Base-by-base conservation (phyloP, 1,140 invertebrate genomes). In the Ips nitidus region DNA sequence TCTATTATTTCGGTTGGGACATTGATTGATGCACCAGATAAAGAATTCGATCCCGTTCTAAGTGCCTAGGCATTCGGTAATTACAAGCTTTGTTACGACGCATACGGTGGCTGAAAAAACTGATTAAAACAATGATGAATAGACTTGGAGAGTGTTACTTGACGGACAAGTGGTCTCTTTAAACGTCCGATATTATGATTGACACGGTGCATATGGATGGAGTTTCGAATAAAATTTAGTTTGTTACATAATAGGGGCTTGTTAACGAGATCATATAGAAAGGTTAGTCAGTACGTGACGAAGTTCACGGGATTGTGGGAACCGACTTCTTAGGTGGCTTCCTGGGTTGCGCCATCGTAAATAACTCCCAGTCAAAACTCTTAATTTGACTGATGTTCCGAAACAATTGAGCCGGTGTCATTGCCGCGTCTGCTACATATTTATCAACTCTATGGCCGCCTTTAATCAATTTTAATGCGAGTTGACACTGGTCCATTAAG, bases 401-500 rank as follows among this genome's bases (percentile, higher is more conserved):
- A 50, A 50, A 50, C 45, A 50, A 50, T 50, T 22, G 45, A 50
- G 45, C 7, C 22, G 6, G 45, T 56, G 53, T 56, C 53, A 56
- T 56, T 40, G 53, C 38, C 7, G n/a, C 37, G 53, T 40, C 53
- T 56, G 53, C 7, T 36, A 39, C 53, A 50, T 22, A 50, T 56
- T 56, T 40, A 56, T 56, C 38, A 56, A 56, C 0, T 56, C 22
- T 7, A n/a, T 38, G 7, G 39, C 38, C 53, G 53, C 38, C 53
- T 56, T 40, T 56, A 56, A 56, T 56, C 53, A 56, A 56, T 56
- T 36, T 56, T 56, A 56, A 56, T 56, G 36, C n/a, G 38, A 37
- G n/a, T 56, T 56, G 53, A 56, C 53, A 56, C 53, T 37, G 7
- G 53, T 7, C 38, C 53, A 56, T 56, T 56, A 56, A 56, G 38